phyloP scores from a whole-genome alignment of 1,140 invertebrate species.

The Lepidostoma basale region DNA sequence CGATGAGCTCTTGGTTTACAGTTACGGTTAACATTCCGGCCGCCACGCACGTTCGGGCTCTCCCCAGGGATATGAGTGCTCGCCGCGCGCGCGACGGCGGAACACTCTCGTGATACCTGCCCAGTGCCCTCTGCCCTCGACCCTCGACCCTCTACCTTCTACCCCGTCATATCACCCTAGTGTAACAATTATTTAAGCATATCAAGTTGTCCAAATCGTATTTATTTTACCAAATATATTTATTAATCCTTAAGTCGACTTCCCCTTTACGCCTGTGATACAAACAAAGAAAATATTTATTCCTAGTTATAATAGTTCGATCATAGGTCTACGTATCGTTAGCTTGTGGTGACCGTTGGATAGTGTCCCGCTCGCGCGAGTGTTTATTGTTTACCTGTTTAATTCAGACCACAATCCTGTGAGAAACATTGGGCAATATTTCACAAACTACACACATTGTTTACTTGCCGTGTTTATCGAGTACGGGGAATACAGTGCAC shows the following conservation, averaged over 20 bases:
- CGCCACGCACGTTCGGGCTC: constrained; percentile 15
- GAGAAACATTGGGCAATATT: constrained; percentile 11
- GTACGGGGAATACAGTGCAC: not conserved
- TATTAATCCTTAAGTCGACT: constrained; percentile 14
- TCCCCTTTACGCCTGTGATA: constrained; percentile 25
- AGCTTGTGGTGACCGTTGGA: not conserved
- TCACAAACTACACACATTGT: not conserved
- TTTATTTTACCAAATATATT: constrained; percentile 21
- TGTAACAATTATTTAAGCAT: constrained; percentile 12
- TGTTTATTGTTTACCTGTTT: constrained; percentile 30
- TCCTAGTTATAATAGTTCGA: not conserved
- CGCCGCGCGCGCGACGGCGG: not conserved
- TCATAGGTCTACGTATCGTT: not conserved
- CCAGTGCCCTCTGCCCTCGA: not conserved
- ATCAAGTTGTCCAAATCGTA: constrained; percentile 16
- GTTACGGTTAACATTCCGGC: constrained; percentile 38
- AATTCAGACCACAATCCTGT: not conserved
- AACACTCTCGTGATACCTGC: not conserved
- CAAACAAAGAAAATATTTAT: constrained; percentile 21
- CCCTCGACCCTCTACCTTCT: not conserved
- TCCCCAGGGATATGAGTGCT: not conserved
- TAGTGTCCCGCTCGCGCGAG: constrained; percentile 12
- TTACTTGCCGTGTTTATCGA: not conserved
- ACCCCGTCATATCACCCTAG: not conserved
- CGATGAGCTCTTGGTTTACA: constrained; percentile 40